phyloP scores from a whole-genome alignment of 2,888 invertebrate species.

The Theristus sp. region DNA sequence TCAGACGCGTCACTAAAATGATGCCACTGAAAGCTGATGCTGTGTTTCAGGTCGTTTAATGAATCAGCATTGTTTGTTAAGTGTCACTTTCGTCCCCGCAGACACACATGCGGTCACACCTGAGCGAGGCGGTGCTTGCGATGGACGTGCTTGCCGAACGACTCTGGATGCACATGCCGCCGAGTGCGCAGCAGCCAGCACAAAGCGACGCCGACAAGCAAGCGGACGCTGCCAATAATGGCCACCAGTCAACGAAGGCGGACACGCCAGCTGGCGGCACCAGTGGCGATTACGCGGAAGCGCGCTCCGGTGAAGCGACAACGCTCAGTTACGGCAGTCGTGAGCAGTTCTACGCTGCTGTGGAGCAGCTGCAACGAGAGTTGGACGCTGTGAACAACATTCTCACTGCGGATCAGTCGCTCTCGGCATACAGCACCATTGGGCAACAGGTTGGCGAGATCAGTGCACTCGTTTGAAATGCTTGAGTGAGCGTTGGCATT shows the following conservation, averaged over 20 bases:
- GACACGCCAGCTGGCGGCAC: too few relatives aligned
- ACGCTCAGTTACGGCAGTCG: not conserved
- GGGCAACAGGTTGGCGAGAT: not conserved
- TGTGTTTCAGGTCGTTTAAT: too few relatives aligned
- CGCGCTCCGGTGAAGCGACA: too few relatives aligned
- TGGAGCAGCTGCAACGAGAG: not conserved
- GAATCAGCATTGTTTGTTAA: too few relatives aligned
- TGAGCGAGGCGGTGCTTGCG: slow-evolving; percentile 1
- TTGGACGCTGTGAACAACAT: not conserved
- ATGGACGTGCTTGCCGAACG: not conserved
- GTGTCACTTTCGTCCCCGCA: too few relatives aligned
- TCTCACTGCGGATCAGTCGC: not conserved
- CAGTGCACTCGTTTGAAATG: too few relatives aligned
- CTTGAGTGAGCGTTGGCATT: too few relatives aligned
- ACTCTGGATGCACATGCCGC: not conserved
- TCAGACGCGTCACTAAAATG: too few relatives aligned
- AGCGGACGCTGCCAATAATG: not conserved
- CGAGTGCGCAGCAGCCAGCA: not conserved
- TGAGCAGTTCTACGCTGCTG: not conserved
- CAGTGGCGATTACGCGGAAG: too few relatives aligned
- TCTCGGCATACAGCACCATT: not conserved
- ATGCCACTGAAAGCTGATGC: too few relatives aligned
- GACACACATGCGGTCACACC: not conserved
- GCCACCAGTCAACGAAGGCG: too few relatives aligned
- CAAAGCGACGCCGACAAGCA: not conserved